A percentile compares a stretch with the other conserved stretches of the same genome.
These are phyloP conservation scores for Rhea americana DNA, from an alignment of 2,113 vertebrate species.

Conservation along the genomic window DNA sequence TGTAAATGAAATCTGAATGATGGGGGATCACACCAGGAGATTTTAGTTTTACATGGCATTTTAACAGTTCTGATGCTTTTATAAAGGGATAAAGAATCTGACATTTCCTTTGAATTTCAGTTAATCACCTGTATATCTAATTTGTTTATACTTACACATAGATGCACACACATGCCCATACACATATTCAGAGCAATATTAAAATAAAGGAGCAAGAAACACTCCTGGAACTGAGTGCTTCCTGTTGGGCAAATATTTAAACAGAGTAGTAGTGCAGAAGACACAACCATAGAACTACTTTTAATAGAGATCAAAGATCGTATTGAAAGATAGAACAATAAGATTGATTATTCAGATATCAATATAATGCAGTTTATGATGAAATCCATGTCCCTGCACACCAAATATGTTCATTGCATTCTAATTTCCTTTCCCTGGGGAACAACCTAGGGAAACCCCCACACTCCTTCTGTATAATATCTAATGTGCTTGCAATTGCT, in stretches of 20 bases:
- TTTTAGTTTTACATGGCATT: not conserved
- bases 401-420: slow-evolving; percentile 20
- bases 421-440: slow-evolving; percentile 13
- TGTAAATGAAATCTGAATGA: not conserved
- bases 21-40: not conserved
- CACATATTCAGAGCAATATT: not conserved
- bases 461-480: not conserved
- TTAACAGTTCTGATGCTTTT: not conserved
- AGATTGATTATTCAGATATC: not conserved
- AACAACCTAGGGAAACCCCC: not conserved
- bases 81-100: not conserved
- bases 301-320: not conserved
- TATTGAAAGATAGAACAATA: not conserved
- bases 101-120: not conserved
- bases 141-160: not conserved
- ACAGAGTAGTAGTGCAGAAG: not conserved
- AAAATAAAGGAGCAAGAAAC: not conserved
- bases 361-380: not conserved
- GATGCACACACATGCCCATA: not conserved
- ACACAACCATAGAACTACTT: not conserved
- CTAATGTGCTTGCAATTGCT: not conserved
- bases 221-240: not conserved
- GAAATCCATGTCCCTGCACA: slow-evolving; percentile 3
- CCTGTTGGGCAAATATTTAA: slow-evolving; percentile 8
- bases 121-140: not conserved